Base-by-base conservation (phyloP, 2,888 invertebrate genomes). In the Limnephilus marmoratus region DNA sequence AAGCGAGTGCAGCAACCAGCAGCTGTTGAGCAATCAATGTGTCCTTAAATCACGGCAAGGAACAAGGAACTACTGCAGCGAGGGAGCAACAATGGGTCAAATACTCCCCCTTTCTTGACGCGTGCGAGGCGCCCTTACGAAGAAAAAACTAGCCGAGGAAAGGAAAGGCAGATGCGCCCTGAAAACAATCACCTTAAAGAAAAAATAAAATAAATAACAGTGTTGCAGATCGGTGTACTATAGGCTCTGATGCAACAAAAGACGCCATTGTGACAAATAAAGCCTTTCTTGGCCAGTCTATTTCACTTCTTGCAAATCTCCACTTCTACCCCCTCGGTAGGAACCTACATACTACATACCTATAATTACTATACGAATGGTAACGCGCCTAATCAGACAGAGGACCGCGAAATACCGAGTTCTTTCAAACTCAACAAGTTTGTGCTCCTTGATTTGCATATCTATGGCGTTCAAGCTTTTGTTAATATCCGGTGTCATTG, bases 151-250 rank as follows among this genome's bases (percentile, higher is more conserved):
- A 53, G 41, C 37, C 92, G 91, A 68, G 91, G 86, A 93, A 93
- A 68, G 91, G 86, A 93, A 93, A 93, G 93, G 93, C 93, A 93
- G 93, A 92, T 93, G 93, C 91, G 81, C 49, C 45, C 89, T 53
- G 31, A 90, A 68, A 90, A 90, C 88, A 87, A 87, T 92, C 90
- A 53, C 37, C 53, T 41, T 45, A 81, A 83, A 86, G 68, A 80
- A n/a, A 81, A 87, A 92, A 91, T 86, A 91, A 86, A 91, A 91
- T 87, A 92, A 92, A 91, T 24, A 68, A 68, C 85, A 92, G 81
- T 92, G 92, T 92, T 91, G 86, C 92, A 87, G 81, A 90, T 90
- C 68, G 86, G 37, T 53, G 87, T 85, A 45, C 12, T 45, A 82
- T 37, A 81, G 49, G 41, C 53, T 81, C 31, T 92, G 92, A 92